Base-by-base conservation (phyloP, 2,888 invertebrate genomes). In the Cerastoderma edule region DNA sequence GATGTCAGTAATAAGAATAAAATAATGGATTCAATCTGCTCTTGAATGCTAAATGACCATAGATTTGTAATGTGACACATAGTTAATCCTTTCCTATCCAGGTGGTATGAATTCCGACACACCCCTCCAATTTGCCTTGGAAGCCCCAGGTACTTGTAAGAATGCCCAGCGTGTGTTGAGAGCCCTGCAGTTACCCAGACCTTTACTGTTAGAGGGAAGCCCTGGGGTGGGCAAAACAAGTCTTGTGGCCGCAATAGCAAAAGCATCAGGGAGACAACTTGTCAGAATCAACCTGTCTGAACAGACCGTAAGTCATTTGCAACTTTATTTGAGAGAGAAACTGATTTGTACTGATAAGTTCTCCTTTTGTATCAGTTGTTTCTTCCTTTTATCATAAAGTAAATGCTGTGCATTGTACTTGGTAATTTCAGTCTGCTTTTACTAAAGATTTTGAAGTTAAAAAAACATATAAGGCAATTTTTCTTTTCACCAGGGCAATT, bases 221-320 rank as follows among this genome's bases (percentile, higher is more conserved):
- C 99, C 99, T 2, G 99, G 99, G 1, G 99, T 99, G 27, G 99
- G 99, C 2, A 99, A 99, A 93, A 99, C 99, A 0, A 98, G 98
- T 85, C 94, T 99, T 70, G 96, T 99, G 1, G 95, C 96, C 68
- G 98, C 98, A 32, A 93, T 99, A 50, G 98, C 99, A 0, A 95
- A 95, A 89, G 95, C 95, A 10, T 95, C 97, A 1, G 96, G 97
- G 1, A 95, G 97, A 91, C 94, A 95, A 89, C 95, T 99, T 39
- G 95, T 98, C 71, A 94, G 99, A 57, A 97, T 99, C 75, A 99
- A 99, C 94, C 94, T 99, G 63, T 99, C 99, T 65, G 99, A 99
- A 90, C 99, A 99, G 94, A 99, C 99, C 46, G 96, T 97, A 93
- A 94, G 95, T 83, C 10, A 24, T 27, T 19, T n/a, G n/a, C n/a